phyloP scores from a whole-genome alignment of 2,888 invertebrate genomes.

The Clusia tigrina region DNA sequence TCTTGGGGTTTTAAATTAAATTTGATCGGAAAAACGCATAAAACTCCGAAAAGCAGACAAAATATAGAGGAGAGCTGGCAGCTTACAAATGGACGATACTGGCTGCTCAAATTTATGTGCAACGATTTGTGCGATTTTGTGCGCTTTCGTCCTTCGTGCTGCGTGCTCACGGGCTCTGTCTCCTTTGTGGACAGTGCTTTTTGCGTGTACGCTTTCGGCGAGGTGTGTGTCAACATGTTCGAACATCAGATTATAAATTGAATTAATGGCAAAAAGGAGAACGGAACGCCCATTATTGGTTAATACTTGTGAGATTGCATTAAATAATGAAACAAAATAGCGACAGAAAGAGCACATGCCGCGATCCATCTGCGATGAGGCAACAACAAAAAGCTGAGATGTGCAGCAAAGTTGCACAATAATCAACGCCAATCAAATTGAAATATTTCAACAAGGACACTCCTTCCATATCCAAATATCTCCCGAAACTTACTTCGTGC shows the following conservation, averaged over 20 bases:
- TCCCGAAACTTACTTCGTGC: too few species aligned
- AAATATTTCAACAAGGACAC: too few species aligned
- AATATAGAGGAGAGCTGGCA: not conserved
- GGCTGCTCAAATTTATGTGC: not conserved
- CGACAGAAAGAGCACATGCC: too few species aligned
- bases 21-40: not conserved
- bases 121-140: not conserved
- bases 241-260: conserved; percentile 52
- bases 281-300: conserved; percentile 46
- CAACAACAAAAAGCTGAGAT: too few species aligned
- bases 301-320: conserved; percentile 55
- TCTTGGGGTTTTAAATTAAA: not conserved
- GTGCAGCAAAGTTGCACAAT: too few species aligned
- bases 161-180: not conserved
- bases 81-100: conserved; percentile 15
- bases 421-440: too few species aligned
- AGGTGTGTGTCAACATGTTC: conserved; percentile 42
- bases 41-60: not conserved
- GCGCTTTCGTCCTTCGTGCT: not conserved
- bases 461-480: too few species aligned
- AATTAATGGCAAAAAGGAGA: conserved; percentile 47
- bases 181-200: not conserved
- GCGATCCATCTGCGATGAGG: too few species aligned
- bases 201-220: not conserved
- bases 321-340: conserved; percentile 33